Evolutionary conservation across 2,888 invertebrate species (phyloP).

Genomic region (Mesoligia furuncula): DNA sequence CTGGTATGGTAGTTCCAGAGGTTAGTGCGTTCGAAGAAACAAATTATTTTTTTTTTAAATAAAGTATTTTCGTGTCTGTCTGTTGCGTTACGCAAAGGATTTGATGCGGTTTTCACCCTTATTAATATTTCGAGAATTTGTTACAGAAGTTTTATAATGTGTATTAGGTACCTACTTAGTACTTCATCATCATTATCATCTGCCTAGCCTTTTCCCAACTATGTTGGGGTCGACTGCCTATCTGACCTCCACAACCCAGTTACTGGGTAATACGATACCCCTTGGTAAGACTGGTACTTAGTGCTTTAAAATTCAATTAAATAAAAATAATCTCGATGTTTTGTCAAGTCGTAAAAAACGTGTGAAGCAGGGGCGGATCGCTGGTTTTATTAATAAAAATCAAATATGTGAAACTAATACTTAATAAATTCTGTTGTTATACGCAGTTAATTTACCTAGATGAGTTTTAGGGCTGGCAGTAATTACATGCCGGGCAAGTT

Average conservation of each 20-base stretch:
- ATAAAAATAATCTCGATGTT: background rate
- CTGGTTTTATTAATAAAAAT: background rate
- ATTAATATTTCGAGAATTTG: background rate
- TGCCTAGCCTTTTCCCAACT: too few species aligned
- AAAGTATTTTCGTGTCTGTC: too few species aligned
- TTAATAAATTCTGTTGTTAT: background rate
- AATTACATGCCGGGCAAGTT: slow-evolving; percentile 33
- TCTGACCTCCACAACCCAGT: too few species aligned
- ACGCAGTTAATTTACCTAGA: background rate
- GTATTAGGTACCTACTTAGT: too few species aligned
- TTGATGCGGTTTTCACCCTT: background rate
- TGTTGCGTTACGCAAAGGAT: too few species aligned
- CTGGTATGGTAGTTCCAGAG: too few species aligned
- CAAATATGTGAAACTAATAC: background rate
- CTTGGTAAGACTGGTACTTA: too few species aligned
- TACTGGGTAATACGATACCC: too few species aligned
- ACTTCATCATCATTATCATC: too few species aligned
- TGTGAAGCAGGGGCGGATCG: background rate
- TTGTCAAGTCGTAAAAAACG: background rate
- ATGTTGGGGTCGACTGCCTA: too few species aligned
- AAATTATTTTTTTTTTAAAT: too few species aligned
- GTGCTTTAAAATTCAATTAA: background rate
- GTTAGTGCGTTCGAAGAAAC: background rate
- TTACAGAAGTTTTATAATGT: too few species aligned
- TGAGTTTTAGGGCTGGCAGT: slow-evolving; percentile 16